Evolutionary conservation across 2,113 vertebrate species (phyloP), one percentile per base, ranked within the genome.

Genomic region (Pluvialis apricaria): DNA sequence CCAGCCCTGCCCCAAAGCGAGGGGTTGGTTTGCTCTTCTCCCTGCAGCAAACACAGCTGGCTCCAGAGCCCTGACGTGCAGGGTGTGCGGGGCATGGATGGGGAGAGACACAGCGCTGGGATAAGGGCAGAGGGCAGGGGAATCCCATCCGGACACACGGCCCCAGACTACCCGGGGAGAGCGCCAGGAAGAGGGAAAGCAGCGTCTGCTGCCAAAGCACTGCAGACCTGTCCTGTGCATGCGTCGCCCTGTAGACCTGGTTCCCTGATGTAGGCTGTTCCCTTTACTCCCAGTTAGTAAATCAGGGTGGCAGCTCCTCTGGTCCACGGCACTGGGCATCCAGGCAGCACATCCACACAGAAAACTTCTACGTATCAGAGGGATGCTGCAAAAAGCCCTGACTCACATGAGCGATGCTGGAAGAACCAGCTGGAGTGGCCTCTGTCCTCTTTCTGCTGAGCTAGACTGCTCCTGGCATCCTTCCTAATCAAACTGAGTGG

Each of bases 351-450:
- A n/a, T 5, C 42, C 1, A 3, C n/a, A 29, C 12, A 22, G 58
- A 6, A 28, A 62, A 10, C 14, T 17, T 45, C 3, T 11, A 5
- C 0, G 1, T 20, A 9, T 13, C 49, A 1, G 45, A 24, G 55
- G 22, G 25, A 15, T 8, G 18, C 22, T 45, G 55, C 54, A 38
- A 6, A 71, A 18, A 11, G 14, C 44, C 49, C 52, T 6, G 5
- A 3, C 4, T 25, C 52, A 13, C 2, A 0, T 4, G 47, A 36
- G 61, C 0, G 0, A 4, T 45, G 68, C 54, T 88, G 64, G n/a
- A 19, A 62, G 42, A 12, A 58, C 40, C 69, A n/a, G 2, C 34
- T 66, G 10, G 3, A 17, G 34, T 1, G 11, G 36, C 21, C 28
- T 54, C 62, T 44, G 55, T 16, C 52, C 79, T 47, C 82, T 8